A percentile compares a stretch with the other conserved stretches of the same genome.
Conservation (phyloP, 2,888 invertebrate genomes). For the Harpalus rufipes region DNA sequence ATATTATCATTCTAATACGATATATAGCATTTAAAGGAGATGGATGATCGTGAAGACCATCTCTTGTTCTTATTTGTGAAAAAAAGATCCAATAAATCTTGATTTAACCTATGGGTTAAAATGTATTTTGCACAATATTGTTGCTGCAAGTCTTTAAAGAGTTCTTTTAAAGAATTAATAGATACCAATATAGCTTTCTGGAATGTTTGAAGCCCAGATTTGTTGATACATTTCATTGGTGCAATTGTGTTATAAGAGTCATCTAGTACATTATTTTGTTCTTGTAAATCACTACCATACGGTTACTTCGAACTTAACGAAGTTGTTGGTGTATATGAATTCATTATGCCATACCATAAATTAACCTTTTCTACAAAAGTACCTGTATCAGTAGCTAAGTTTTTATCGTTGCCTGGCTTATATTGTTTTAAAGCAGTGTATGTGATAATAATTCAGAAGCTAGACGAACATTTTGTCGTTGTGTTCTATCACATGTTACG, state of each 20-base stretch:
- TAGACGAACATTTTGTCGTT: slow-evolving; percentile 69
- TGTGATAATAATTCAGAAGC: slow-evolving; percentile 69
- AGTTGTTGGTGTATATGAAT: slow-evolving; percentile 57
- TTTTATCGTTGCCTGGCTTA: slow-evolving; percentile 60
- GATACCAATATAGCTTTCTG: slow-evolving; percentile 49
- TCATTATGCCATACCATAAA: slow-evolving; percentile 69
- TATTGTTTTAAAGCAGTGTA: slow-evolving; percentile 63
- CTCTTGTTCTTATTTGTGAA: too few relatives aligned
- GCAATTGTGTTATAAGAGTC: slow-evolving; percentile 18
- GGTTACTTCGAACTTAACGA: slow-evolving; percentile 33
- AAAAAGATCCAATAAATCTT: too few relatives aligned
- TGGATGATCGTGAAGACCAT: too few relatives aligned
- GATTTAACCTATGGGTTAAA: too few relatives aligned
- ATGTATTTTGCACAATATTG: too few relatives aligned
- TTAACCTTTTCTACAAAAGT: slow-evolving; percentile 68
- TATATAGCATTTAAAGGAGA: too few relatives aligned
- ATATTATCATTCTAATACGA: too few relatives aligned
- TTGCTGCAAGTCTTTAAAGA: too few relatives aligned
- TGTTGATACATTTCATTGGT: slow-evolving; percentile 38
- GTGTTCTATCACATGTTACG: slow-evolving; percentile 65
- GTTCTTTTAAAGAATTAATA: too few relatives aligned
- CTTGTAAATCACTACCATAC: slow-evolving; percentile 55
- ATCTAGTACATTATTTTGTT: slow-evolving; percentile 59
- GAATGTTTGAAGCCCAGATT: slow-evolving; percentile 27
- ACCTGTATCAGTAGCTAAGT: slow-evolving; percentile 58